Conservation (phyloP, 2,888 invertebrate genomes). For the Amphipyra berbera region DNA sequence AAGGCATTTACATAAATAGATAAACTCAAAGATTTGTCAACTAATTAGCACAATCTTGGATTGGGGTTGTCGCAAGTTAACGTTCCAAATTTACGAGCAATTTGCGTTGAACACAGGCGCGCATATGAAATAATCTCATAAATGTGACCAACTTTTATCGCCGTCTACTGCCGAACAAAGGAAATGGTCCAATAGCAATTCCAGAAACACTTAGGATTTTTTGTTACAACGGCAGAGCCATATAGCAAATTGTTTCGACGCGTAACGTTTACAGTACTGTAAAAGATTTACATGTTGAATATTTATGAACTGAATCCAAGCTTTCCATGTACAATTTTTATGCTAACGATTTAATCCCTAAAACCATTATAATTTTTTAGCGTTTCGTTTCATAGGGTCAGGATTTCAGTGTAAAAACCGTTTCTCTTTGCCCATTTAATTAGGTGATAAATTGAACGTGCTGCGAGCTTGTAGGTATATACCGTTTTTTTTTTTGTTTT, state of each 20-base stretch:
- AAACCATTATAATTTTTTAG: constrained; percentile 37
- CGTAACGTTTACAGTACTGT: constrained; percentile 4
- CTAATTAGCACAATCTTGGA: constrained; percentile 41
- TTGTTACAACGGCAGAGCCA: constrained; percentile 1
- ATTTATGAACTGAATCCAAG: constrained; percentile 12
- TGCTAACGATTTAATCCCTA: background rate
- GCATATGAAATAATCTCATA: constrained; percentile 47
- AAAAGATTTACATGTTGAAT: constrained; percentile 26
- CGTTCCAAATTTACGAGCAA: constrained; percentile 45
- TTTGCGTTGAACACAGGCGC: constrained; percentile 48
- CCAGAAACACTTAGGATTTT: constrained; percentile 26
- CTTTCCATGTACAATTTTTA: constrained; percentile 5
- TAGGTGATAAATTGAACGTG: constrained; percentile 35
- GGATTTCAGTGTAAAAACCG: constrained; percentile 20
- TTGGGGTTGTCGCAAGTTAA: constrained; percentile 23
- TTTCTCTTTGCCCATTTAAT: constrained; percentile 31
- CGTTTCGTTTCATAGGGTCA: constrained; percentile 19
- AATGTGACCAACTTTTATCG: constrained; percentile 46
- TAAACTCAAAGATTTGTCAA: constrained; percentile 12
- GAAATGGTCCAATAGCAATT: constrained; percentile 28
- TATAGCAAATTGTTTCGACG: constrained; percentile 11
- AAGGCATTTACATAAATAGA: constrained; percentile 6
- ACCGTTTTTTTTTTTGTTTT: too few relatives aligned
- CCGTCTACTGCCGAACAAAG: constrained; percentile 24
- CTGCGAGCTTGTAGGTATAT: constrained; percentile 3